phyloP scores from a whole-genome alignment of 2,888 invertebrate species.

The Maniola hyperantus region DNA sequence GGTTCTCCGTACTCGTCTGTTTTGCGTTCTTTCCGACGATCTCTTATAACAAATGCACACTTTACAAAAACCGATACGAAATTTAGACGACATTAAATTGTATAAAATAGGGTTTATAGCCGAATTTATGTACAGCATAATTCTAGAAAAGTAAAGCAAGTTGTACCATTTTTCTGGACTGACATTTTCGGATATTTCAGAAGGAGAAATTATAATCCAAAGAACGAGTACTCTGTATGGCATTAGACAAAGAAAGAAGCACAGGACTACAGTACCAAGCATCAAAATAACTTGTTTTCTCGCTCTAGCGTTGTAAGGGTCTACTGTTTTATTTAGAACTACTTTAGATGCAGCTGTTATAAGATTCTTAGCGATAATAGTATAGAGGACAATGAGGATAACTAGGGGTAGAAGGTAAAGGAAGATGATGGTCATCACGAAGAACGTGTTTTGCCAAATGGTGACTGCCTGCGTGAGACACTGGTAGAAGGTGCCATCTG shows the following conservation, averaged over 20 bases:
- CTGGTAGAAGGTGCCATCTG: conserved; percentile 87
- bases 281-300: conserved; percentile 92
- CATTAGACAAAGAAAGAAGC: conserved; percentile 94
- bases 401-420: conserved; percentile 92
- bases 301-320: conserved; percentile 87
- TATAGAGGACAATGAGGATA: conserved; percentile 90
- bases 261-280: conserved; percentile 92
- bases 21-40: conserved; percentile 63
- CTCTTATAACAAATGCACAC: conserved; percentile 84
- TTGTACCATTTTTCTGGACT: conserved; percentile 91
- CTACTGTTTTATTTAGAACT: conserved; percentile 87
- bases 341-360: conserved; percentile 87
- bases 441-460: conserved; percentile 89
- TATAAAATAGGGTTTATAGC: conserved; percentile 96
- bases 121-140: conserved; percentile 94
- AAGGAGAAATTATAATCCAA: conserved; percentile 91
- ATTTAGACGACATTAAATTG: conserved; percentile 95
- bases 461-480: conserved; percentile 91
- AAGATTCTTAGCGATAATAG: conserved; percentile 91
- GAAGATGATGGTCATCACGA: conserved; percentile 88
- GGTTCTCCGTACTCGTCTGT: conserved; percentile 74
- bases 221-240: conserved; percentile 92
- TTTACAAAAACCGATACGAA: conserved; percentile 89
- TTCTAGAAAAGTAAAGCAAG: conserved; percentile 91
- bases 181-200: conserved; percentile 85